phyloP scores from a whole-genome alignment of 2,113 vertebrate genomes.

The Tachuris rubrigastra region DNA sequence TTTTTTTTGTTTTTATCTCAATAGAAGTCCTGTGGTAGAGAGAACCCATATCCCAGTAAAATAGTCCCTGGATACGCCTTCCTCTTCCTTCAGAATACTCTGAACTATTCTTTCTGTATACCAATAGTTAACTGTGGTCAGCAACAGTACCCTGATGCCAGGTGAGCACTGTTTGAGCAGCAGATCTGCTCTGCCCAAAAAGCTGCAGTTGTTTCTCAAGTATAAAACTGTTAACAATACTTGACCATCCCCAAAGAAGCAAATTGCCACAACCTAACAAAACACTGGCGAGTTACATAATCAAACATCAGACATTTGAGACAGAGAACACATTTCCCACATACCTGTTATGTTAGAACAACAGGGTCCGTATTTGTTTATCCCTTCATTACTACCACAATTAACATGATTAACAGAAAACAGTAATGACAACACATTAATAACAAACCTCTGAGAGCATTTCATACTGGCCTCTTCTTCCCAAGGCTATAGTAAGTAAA shows the following conservation, averaged over 20 bases:
- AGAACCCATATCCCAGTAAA: background rate
- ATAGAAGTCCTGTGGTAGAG: background rate
- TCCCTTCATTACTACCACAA: background rate
- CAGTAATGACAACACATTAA: background rate
- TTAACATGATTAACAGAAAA: background rate
- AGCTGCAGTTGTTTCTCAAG: background rate
- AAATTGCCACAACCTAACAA: background rate
- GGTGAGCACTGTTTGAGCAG: background rate
- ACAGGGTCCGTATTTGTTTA: background rate
- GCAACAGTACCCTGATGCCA: background rate
- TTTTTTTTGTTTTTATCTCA: background rate
- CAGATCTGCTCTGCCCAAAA: background rate
- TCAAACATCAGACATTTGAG: background rate
- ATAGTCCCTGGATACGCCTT: background rate
- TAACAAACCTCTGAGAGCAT: constrained; percentile 94
- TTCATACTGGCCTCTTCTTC: constrained; percentile 96
- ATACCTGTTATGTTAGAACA: background rate
- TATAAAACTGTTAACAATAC: background rate
- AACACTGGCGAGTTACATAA: background rate
- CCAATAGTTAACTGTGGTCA: background rate
- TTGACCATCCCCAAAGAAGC: background rate
- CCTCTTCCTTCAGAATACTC: no score
- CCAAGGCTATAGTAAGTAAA: constrained; percentile 94
- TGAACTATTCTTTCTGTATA: background rate
- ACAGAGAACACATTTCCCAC: background rate